phyloP scores from a whole-genome alignment of 53 echinoderm and acorn worm species.

The Astropecten irregularis region DNA sequence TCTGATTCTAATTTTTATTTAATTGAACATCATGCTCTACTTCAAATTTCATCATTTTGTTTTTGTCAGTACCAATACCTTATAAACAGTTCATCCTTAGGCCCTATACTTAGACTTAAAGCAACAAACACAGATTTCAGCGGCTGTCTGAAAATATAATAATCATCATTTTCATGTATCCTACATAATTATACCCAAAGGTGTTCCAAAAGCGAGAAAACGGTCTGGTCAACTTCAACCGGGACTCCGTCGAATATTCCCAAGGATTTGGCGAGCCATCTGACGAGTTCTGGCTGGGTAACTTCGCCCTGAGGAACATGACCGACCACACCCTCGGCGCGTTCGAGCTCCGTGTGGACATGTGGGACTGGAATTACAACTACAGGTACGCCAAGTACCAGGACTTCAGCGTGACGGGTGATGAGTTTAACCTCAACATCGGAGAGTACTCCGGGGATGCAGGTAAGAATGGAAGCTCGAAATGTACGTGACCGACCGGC shows the following conservation, averaged over 20 bases:
- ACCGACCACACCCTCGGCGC: slow-evolving; percentile 31
- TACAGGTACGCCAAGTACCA: slow-evolving; percentile 75
- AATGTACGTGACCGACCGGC: too few species aligned
- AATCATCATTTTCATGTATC: too few species aligned
- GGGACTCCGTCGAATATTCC: slow-evolving; percentile 74
- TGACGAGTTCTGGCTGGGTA: slow-evolving; percentile 88
- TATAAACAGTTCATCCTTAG: too few species aligned
- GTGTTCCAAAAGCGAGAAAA: slow-evolving; percentile 86
- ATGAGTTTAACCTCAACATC: slow-evolving; percentile 63
- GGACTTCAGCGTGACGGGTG: slow-evolving; percentile 67
- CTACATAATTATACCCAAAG: too few species aligned
- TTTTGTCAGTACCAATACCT: too few species aligned
- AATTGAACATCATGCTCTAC: too few species aligned
- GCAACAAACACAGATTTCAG: too few species aligned
- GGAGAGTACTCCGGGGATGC: slow-evolving; percentile 25
- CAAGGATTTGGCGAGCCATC: slow-evolving; percentile 79
- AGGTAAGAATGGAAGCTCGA: too few species aligned
- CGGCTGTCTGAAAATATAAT: too few species aligned
- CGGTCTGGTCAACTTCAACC: slow-evolving; percentile 81
- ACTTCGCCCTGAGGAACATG: slow-evolving; percentile 71
- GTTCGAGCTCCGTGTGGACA: slow-evolving; percentile 76
- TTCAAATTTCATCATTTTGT: too few species aligned
- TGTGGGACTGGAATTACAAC: slow-evolving; percentile 69
- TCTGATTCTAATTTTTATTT: too few species aligned
- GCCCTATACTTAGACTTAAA: too few species aligned